These are phyloP conservation scores for Allophyes oxyacanthae DNA, from an alignment of 2,888 invertebrate species.

Conservation along the genomic window DNA sequence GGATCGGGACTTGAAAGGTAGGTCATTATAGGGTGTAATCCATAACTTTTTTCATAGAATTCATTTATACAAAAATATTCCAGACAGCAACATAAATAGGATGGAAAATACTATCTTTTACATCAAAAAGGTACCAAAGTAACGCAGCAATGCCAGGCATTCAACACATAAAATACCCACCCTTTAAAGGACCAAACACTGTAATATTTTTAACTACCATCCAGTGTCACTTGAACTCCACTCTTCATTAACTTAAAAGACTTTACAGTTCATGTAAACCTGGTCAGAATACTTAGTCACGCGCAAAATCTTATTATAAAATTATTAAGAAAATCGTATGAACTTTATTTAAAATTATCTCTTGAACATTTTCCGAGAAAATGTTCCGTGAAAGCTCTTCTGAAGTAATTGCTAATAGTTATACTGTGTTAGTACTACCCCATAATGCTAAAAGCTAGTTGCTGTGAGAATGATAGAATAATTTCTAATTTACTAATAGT, in stretches of 20 bases:
- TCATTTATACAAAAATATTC: no score
- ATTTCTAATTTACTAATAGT: no score
- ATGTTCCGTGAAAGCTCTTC: slow-evolving; percentile 25
- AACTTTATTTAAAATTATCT: slow-evolving; percentile 35
- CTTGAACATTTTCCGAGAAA: slow-evolving; percentile 24
- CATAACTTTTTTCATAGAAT: no score
- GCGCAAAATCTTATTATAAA: slow-evolving; percentile 28
- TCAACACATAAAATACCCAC: slow-evolving; percentile 20
- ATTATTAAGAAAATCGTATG: slow-evolving; percentile 33
- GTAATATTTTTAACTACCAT: neutral
- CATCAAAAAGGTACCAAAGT: neutral
- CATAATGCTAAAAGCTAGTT: slow-evolving; percentile 9
- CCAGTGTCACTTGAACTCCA: neutral
- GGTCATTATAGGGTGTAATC: no score
- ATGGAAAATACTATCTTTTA: neutral
- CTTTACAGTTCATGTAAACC: slow-evolving; percentile 4
- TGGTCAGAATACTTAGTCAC: neutral
- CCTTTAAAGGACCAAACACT: slow-evolving; percentile 1
- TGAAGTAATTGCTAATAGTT: slow-evolving; percentile 34
- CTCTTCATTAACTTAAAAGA: accelerated
- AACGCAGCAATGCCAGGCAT: slow-evolving; percentile 16
- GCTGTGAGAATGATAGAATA: neutral
- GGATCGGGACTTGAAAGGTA: no score
- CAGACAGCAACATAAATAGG: no score
- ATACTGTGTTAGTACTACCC: slow-evolving; percentile 9